Evolutionary conservation across 1,140 invertebrate genomes (phyloP).

Genomic region (Pinna nobilis): DNA sequence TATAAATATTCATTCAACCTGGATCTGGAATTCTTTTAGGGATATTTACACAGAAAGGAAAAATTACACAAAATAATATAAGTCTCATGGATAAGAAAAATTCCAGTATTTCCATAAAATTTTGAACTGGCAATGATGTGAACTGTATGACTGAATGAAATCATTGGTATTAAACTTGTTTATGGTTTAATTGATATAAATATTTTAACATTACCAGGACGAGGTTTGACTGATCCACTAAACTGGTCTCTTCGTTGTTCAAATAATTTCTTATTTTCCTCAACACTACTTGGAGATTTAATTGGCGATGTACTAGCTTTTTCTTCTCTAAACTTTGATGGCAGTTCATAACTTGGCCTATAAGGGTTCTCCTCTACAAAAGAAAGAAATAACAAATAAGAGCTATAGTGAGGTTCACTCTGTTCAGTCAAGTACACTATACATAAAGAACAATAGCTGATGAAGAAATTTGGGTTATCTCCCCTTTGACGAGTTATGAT

Average conservation of each 20-base stretch:
- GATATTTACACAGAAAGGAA: neutral
- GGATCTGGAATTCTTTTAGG: neutral
- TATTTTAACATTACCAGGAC: constrained; percentile 8
- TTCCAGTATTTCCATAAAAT: too few relatives aligned
- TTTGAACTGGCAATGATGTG: too few relatives aligned
- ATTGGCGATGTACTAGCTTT: neutral
- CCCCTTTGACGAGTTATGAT: too few relatives aligned
- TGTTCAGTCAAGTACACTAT: too few relatives aligned
- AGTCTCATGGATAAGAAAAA: too few relatives aligned
- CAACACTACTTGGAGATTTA: neutral
- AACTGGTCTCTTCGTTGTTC: constrained; percentile 28
- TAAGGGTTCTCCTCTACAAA: constrained; percentile 62
- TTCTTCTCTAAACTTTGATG: constrained; percentile 35
- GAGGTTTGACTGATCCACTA: constrained; percentile 12
- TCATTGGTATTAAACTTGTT: too few relatives aligned
- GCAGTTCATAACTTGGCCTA: constrained; percentile 59
- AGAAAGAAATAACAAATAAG: neutral
- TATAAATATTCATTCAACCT: neutral
- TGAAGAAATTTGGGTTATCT: too few relatives aligned
- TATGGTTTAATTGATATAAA: too few relatives aligned
- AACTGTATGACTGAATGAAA: too few relatives aligned
- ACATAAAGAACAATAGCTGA: too few relatives aligned
- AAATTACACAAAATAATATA: too few relatives aligned
- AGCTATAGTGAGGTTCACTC: too few relatives aligned
- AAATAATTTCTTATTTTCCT: constrained; percentile 12